phyloP scores from a whole-genome alignment of 2,888 invertebrate genomes.

The Napeogenes sylphis region DNA sequence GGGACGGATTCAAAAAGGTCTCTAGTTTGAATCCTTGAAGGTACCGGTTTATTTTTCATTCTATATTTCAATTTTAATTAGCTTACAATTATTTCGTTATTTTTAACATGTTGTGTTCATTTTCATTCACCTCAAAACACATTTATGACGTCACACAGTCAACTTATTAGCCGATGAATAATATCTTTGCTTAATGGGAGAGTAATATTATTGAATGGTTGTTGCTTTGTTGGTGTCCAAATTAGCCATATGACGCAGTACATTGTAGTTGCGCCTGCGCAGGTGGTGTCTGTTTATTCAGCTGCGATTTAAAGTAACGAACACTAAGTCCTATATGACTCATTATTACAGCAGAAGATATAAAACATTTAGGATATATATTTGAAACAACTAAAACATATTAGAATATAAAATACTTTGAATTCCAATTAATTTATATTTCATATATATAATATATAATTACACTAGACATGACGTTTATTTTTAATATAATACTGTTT shows the following conservation, averaged over 20 bases:
- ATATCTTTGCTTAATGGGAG: slow-evolving; percentile 46
- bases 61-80: too few species aligned
- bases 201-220: slow-evolving; percentile 46
- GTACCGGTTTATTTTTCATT: too few species aligned
- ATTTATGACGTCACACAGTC: slow-evolving; percentile 35
- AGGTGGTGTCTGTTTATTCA: slow-evolving; percentile 56
- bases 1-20: too few species aligned
- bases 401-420: too few species aligned
- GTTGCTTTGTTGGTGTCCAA: slow-evolving; percentile 47
- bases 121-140: not conserved
- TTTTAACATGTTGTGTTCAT: too few species aligned
- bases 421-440: too few species aligned
- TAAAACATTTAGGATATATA: slow-evolving; percentile 1
- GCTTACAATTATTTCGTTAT: too few species aligned
- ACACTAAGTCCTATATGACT: slow-evolving; percentile 42
- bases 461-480: not conserved
- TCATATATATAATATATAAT: not conserved
- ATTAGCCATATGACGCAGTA: slow-evolving; percentile 65
- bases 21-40: too few species aligned
- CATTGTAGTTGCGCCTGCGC: slow-evolving; percentile 32
- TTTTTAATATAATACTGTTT: not conserved
- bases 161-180: slow-evolving; percentile 35
- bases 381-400: not conserved
- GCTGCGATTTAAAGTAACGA: slow-evolving; percentile 41
- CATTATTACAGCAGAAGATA: slow-evolving; percentile 33